A percentile compares a stretch with the other conserved stretches of the same genome.
These are phyloP conservation scores for Leptocoma aspasia DNA, from an alignment of 2,113 vertebrate genomes.

Conservation along the genomic window DNA sequence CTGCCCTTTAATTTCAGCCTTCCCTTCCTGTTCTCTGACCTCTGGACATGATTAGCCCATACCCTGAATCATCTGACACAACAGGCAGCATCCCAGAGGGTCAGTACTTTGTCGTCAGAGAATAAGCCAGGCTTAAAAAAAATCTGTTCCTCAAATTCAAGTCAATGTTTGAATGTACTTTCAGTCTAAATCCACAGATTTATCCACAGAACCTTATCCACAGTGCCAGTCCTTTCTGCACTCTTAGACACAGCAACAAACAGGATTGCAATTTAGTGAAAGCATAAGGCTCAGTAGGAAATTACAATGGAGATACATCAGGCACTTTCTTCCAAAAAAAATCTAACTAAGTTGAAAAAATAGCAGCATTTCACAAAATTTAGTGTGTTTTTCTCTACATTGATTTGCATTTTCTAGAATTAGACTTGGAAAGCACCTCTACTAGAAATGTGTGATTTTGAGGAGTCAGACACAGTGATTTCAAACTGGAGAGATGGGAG, in stretches of 20 bases:
- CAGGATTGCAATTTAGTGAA: background rate
- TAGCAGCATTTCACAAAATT: background rate
- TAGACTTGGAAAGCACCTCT: background rate
- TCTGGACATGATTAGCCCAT: background rate
- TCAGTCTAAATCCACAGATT: background rate
- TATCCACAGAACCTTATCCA: no score
- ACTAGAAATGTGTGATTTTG: background rate
- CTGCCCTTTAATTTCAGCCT: constrained; percentile 25
- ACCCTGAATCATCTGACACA: constrained; percentile 19
- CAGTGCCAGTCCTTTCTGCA: constrained; percentile 15
- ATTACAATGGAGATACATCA: background rate
- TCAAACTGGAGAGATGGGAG: rapidly evolving
- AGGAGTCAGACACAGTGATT: background rate
- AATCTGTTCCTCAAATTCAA: background rate
- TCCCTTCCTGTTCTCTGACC: constrained; percentile 24
- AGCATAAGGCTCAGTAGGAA: background rate
- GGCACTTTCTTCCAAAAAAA: background rate
- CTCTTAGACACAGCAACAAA: background rate
- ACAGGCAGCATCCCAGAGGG: constrained; percentile 1
- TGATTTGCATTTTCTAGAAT: background rate
- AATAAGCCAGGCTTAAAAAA: constrained; percentile 9
- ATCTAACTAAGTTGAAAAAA: background rate
- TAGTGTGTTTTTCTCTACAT: background rate
- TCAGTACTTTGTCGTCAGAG: constrained; percentile 17
- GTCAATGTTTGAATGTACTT: background rate